Conservation (phyloP, 2,113 vertebrate species). For the Noturus placidus region DNA sequence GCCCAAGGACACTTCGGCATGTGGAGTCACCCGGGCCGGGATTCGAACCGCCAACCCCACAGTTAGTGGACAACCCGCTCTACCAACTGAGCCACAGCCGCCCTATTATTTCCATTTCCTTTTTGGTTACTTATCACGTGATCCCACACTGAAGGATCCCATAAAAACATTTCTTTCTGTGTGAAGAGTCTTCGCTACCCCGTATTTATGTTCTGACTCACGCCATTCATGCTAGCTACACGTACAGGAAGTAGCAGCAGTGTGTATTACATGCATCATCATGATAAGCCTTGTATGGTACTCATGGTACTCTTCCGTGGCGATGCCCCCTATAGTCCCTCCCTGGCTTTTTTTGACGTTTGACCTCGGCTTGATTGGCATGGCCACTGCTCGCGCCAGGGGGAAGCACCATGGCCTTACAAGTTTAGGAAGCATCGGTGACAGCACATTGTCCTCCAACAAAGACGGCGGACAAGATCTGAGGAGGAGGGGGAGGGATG, state of each 20-base stretch:
- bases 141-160: background rate
- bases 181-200: background rate
- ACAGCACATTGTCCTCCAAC: slow-evolving; percentile 72
- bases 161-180: background rate
- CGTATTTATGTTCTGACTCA: background rate
- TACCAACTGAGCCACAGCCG: no score
- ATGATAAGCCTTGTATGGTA: background rate
- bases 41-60: no score
- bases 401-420: slow-evolving; percentile 62
- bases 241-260: slow-evolving; percentile 16
- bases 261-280: slow-evolving; percentile 18
- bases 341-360: slow-evolving; percentile 69
- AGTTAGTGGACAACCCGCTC: no score
- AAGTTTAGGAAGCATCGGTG: slow-evolving; percentile 79
- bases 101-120: background rate
- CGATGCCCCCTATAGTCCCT: slow-evolving; percentile 8
- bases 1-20: no score
- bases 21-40: no score
- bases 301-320: background rate
- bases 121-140: background rate
- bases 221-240: background rate
- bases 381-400: slow-evolving; percentile 41
- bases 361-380: slow-evolving; percentile 60
- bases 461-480: slow-evolving; percentile 64
- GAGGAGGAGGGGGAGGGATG: slow-evolving; percentile 58